Base-by-base conservation (phyloP, 1,140 invertebrate genomes). In the Polypedilum pembai region DNA sequence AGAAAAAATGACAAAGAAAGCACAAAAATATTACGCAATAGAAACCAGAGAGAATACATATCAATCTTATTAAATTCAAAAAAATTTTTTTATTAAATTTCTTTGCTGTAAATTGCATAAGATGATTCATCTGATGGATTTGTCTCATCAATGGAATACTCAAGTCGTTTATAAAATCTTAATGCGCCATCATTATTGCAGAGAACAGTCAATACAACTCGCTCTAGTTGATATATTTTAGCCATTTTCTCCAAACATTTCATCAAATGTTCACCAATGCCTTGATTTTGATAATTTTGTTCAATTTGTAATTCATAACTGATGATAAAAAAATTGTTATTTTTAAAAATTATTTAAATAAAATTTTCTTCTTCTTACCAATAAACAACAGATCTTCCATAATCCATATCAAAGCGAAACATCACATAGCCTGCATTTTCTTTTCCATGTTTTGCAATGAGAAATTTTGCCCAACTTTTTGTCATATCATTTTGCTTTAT, bases 281-380 rank as follows among this genome's bases (percentile, higher is more conserved):
- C 92, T 83, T 90, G 89, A 73, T 89, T 83, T 75, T 88, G 86
- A 69, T 85, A 85, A 15, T 81, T 79, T 56, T 85, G 78, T 78
- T 91, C 88, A 74, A 95, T 83, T 82, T 95, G 93, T 77, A 95
- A 85, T 83, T 95, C 93, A 83, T 95, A 95, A 82, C 91, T 93
- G 73, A 75, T 84, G 80, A 76, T 41, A 69, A 74, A 73, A 8
- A 33, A 8, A 20, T 12, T 33, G 15, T 41, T 73, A 5, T 63
- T 15, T 18, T 63, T 33, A 66, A 3, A 18, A 33, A 4, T n/a
- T 24, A 15, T 74, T 21, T 66, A 18, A n/a, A 40, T 74, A 17
- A 33, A 24, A 74, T 73, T 21, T 24, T 41, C n/a, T 8, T 21
- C 21, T 75, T 74, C 76, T 81, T 83, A 92, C 91, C 92, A 93